A percentile compares a stretch with the other conserved stretches of the same genome.
These are phyloP conservation scores for Salvelinus sp. DNA, from an alignment of 2,113 vertebrate genomes.

Conservation along the genomic window DNA sequence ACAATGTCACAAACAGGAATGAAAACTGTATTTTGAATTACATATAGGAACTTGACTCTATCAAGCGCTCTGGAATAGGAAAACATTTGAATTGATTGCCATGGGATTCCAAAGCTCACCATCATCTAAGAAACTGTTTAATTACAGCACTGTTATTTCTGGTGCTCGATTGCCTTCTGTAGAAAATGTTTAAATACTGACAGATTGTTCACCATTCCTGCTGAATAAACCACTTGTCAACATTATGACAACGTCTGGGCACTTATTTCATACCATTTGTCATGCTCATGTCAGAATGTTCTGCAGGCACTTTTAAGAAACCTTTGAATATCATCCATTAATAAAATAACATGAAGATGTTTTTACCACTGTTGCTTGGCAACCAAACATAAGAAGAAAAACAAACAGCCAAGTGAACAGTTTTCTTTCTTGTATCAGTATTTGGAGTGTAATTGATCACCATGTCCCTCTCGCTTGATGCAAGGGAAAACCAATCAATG, in stretches of 20 bases:
- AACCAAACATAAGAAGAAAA: no score
- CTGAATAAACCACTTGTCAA: conserved; percentile 84
- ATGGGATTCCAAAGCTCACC: conserved; percentile 41
- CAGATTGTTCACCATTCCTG: conserved; percentile 81
- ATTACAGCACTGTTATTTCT: conserved; percentile 64
- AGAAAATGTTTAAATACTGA: conserved; percentile 67
- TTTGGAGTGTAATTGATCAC: neutral
- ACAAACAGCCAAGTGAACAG: no score
- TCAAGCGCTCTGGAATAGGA: conserved; percentile 24
- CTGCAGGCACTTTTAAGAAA: neutral
- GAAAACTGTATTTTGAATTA: neutral
- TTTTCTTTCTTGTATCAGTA: no score
- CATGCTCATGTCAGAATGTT: neutral
- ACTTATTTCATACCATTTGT: conserved; percentile 35
- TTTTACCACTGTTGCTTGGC: no score
- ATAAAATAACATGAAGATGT: no score
- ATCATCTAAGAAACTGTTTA: conserved; percentile 55
- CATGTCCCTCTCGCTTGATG: neutral
- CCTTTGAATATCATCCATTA: neutral
- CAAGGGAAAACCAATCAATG: neutral
- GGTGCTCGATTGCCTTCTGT: conserved; percentile 74
- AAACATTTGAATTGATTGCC: conserved; percentile 25
- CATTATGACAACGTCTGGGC: conserved; percentile 50
- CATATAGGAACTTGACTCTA: conserved; percentile 10
- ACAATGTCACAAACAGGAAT: no score